Conservation (phyloP, 2,888 invertebrate genomes). For the Therioaphis trifolii region DNA sequence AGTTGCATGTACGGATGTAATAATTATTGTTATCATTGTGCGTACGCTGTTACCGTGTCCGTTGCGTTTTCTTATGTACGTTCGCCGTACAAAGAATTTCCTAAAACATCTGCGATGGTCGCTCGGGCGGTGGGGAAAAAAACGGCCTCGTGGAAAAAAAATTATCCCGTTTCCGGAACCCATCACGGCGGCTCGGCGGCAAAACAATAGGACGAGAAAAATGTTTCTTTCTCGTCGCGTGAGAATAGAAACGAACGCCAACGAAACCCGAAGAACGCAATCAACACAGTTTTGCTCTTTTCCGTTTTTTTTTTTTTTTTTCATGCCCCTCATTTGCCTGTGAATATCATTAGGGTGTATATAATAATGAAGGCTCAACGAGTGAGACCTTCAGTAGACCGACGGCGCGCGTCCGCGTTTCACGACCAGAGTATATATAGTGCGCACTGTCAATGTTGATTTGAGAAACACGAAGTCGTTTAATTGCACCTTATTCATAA, state of each 20-base stretch:
- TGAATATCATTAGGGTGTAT: constrained; percentile 58
- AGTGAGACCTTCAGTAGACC: too few species aligned
- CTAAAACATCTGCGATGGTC: constrained; percentile 31
- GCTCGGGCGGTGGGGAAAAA: background rate
- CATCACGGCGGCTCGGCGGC: background rate
- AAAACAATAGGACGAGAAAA: constrained; percentile 46
- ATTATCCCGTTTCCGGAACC: constrained; percentile 49
- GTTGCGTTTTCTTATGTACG: constrained; percentile 33
- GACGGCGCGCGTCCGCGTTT: constrained; percentile 2
- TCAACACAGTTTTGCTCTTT: constrained; percentile 31
- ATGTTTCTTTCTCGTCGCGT: constrained; percentile 36
- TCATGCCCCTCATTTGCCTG: background rate
- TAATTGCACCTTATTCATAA: too few species aligned
- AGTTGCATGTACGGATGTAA: constrained; percentile 38
- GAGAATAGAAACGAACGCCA: constrained; percentile 27
- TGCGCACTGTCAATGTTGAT: constrained; percentile 12
- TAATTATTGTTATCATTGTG: constrained; percentile 12
- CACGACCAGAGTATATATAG: background rate
- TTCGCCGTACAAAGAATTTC: constrained; percentile 29
- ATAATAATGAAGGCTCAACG: constrained; percentile 23
- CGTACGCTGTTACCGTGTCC: background rate
- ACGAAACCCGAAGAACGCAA: constrained; percentile 8
- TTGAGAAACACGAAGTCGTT: constrained; percentile 39
- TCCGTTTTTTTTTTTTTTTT: too few species aligned
- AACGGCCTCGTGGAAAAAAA: constrained; percentile 27